These are phyloP conservation scores for Meda fulgida DNA, from an alignment of 2,797 vertebrate genomes.

Conservation along the genomic window DNA sequence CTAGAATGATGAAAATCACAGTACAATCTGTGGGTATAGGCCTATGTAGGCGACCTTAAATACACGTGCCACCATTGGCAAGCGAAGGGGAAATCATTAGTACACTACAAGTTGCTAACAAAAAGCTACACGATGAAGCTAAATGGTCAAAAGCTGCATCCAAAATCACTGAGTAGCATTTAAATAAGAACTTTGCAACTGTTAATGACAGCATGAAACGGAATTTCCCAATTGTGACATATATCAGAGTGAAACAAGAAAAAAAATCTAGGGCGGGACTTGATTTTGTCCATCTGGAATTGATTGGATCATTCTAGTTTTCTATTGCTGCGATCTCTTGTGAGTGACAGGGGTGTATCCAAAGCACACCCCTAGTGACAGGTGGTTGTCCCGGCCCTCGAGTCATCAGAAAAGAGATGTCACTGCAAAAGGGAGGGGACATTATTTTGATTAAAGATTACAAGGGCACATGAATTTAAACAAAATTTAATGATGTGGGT, in stretches of 20 bases:
- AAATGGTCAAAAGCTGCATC: background rate
- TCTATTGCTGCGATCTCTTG: too few relatives aligned
- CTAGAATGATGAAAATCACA: background rate
- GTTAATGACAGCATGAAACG: background rate
- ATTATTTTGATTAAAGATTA: background rate
- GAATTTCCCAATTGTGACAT: background rate
- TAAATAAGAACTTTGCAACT: background rate
- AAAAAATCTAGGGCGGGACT: background rate
- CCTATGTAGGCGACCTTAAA: background rate
- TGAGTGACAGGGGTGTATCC: too few relatives aligned
- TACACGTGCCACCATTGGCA: background rate
- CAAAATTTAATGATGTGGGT: background rate
- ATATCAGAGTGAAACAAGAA: background rate
- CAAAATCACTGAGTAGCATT: background rate
- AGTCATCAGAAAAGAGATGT: background rate
- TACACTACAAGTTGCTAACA: background rate
- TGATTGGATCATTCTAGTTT: background rate
- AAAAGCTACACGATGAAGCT: background rate
- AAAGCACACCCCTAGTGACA: too few relatives aligned
- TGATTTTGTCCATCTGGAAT: background rate
- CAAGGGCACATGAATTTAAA: background rate
- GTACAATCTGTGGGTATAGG: background rate
- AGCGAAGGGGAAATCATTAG: background rate
- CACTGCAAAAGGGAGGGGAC: background rate
- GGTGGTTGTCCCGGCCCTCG: too few relatives aligned